These are phyloP conservation scores for Chelonus insularis DNA, from an alignment of 1,140 invertebrate genomes.

Conservation along the genomic window DNA sequence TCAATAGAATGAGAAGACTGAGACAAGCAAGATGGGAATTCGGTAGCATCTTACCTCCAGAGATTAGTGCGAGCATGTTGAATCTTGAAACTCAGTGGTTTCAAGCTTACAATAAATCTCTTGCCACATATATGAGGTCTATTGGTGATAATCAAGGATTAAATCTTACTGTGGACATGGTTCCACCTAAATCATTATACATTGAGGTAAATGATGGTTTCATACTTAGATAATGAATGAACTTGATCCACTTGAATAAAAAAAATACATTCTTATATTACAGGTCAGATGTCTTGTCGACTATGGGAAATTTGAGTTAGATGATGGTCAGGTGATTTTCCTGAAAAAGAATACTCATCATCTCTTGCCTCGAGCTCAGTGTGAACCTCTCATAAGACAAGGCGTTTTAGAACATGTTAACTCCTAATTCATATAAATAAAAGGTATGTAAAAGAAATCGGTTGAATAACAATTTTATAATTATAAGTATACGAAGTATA, in stretches of 20 bases:
- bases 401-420: conserved; percentile 84
- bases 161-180: conserved; percentile 85
- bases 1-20: conserved; percentile 79
- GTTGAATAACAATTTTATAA: too few relatives aligned
- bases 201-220: conserved; percentile 70
- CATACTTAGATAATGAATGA: background rate
- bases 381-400: conserved; percentile 89
- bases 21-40: conserved; percentile 90
- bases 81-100: conserved; percentile 87
- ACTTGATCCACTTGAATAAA: background rate
- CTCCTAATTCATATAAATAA: conserved; percentile 37
- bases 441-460: too few relatives aligned
- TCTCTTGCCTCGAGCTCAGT: conserved; percentile 83
- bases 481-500: too few relatives aligned
- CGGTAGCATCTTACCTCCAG: conserved; percentile 84
- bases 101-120: conserved; percentile 80
- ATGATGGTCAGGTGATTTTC: conserved; percentile 85
- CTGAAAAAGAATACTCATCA: conserved; percentile 93
- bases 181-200: conserved; percentile 89
- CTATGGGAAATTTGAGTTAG: conserved; percentile 92
- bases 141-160: conserved; percentile 80
- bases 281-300: conserved; percentile 85
- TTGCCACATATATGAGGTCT: conserved; percentile 88
- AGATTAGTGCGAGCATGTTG: conserved; percentile 80
- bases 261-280: conserved; percentile 30